A percentile compares a stretch with the other conserved stretches of the same genome.
Conservation (phyloP, 2,797 vertebrate genomes). For the Paguma larvata region DNA sequence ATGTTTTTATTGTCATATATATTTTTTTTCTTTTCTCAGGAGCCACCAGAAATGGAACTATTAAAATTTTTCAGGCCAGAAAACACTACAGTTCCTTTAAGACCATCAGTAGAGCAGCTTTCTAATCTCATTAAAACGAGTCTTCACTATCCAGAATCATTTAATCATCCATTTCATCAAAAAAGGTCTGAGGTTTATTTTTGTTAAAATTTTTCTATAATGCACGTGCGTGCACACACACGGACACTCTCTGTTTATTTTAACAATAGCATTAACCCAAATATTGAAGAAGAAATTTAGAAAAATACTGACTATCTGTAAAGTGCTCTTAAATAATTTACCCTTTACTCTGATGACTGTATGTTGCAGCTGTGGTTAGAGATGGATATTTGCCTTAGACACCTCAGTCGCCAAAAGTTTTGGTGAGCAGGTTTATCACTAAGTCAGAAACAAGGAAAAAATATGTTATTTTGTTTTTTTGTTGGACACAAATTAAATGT, state of each 20-base stretch:
- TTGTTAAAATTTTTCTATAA: constrained; percentile 16
- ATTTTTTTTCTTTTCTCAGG: constrained; percentile 89
- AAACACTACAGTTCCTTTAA: constrained; percentile 88
- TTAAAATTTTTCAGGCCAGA: constrained; percentile 95
- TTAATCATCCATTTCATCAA: constrained; percentile 93
- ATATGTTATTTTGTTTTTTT: background rate
- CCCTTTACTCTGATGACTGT: background rate
- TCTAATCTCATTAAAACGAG: constrained; percentile 96
- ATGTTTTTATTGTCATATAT: background rate
- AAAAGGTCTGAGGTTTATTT: constrained; percentile 90
- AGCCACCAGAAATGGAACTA: constrained; percentile 95
- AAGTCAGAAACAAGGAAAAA: background rate
- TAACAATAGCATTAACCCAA: constrained; percentile 16
- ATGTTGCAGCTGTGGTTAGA: background rate
- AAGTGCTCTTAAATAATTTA: constrained; percentile 47
- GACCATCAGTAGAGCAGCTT: constrained; percentile 93
- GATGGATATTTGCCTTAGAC: background rate
- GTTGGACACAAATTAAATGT: constrained; percentile 1
- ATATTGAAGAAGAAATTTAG: constrained; percentile 49
- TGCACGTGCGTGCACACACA: background rate
- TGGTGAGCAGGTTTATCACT: background rate
- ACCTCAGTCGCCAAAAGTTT: constrained; percentile 12
- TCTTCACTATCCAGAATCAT: constrained; percentile 96
- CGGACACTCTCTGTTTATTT: background rate
- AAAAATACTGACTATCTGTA: background rate